Evolutionary conservation across 1,140 invertebrate genomes (phyloP), one percentile per base, ranked within the genome.

Genomic region (Scaptomyza montana): DNA sequence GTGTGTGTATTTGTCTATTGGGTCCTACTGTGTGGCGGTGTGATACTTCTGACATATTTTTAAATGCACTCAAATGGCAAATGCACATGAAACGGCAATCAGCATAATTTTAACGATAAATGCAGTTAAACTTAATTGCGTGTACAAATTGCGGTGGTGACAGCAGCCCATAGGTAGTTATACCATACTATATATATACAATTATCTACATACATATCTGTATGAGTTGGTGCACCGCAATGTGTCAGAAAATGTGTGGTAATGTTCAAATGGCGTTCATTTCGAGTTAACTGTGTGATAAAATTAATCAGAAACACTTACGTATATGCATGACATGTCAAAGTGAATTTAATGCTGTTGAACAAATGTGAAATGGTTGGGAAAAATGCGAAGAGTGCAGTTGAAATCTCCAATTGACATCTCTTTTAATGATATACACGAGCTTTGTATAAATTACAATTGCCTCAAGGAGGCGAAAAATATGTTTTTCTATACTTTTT

Each of bases 71-170:
- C 50, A 9, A 60, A 61, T 54, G 43, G 36, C 49, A 41, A 74
- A 13, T 74, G 71, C 63, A 65, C 61, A 75, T 71, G 61, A 66
- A 57, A 64, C 13, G 30, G 63, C 69, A 67, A 74, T 74, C 66
- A 64, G 13, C 46, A 47, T 66, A 73, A 76, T 77, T 75, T 69
- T 61, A 72, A 61, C 47, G 64, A 75, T 77, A 69, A 80, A 75
- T 62, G 43, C 53, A 76, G 68, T 53, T 62, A 66, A 74, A 72
- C 51, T 57, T 87, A 81, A 87, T 78, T 78, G 67, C 60, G 59
- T 69, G 49, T 67, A 57, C 55, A 65, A 46, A 2, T 41, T 54
- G 59, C 30, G 36, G 39, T 19, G 63, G 10, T 43, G 69, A 59
- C 69, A 72, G 63, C 28, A 8, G 21, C 19, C 33, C 57, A 62